Conservation (phyloP, 1,140 invertebrate species). For the Macrocentrus cingulum region DNA sequence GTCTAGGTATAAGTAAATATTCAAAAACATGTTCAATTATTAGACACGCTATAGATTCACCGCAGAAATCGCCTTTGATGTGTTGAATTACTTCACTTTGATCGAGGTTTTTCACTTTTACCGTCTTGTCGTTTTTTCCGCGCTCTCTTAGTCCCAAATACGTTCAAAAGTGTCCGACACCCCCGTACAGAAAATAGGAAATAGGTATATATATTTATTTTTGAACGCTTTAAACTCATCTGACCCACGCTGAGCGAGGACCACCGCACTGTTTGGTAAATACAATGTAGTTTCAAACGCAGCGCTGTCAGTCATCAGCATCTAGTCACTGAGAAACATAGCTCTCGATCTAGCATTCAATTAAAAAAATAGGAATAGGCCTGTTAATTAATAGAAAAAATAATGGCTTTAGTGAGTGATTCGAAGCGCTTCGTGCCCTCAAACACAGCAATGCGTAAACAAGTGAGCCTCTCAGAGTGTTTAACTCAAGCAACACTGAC, state of each 20-base stretch:
- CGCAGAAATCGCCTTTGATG: no score
- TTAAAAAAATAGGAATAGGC: no score
- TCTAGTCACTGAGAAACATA: not conserved
- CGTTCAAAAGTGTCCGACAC: no score
- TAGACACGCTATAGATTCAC: no score
- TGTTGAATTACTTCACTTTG: no score
- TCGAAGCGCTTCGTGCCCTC: conserved; percentile 39
- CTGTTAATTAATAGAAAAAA: conserved; percentile 23
- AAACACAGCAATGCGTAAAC: conserved; percentile 37
- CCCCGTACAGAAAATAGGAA: no score
- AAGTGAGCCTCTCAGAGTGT: conserved; percentile 48
- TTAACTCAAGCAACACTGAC: conserved; percentile 51
- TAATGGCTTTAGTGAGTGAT: conserved; percentile 44
- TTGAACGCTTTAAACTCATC: no score
- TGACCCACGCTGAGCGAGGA: conserved; percentile 8
- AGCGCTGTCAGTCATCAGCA: not conserved
- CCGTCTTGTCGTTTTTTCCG: no score
- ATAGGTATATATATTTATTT: no score
- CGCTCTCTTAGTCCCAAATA: no score
- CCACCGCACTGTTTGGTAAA: conserved; percentile 1
- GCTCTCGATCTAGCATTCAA: not conserved
- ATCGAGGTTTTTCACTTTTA: no score
- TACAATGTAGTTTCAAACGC: not conserved
- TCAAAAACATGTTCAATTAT: not conserved
- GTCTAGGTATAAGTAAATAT: not conserved